Evolutionary conservation across 2,797 vertebrate genomes (phyloP).

Genomic region (Oreochromis grahami): DNA sequence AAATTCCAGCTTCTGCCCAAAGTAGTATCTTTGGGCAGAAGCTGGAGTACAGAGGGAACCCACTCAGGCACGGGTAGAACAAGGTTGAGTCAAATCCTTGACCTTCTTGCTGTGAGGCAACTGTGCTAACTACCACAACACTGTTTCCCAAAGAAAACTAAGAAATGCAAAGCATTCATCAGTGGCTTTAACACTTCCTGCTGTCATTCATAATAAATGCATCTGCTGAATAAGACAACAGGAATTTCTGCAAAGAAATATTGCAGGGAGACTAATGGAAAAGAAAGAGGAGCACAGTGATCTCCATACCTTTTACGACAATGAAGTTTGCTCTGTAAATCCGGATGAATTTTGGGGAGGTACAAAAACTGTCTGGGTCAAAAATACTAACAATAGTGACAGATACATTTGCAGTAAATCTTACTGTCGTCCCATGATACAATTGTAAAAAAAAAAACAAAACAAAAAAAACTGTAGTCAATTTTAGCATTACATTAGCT

Average conservation of each 20-base stretch:
- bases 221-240: neutral
- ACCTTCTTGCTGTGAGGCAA: neutral
- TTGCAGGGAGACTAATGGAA: neutral
- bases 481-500: neutral
- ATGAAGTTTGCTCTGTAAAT: neutral
- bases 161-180: neutral
- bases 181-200: neutral
- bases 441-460: neutral
- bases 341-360: rapidly evolving
- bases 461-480: neutral
- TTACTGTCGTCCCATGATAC: neutral
- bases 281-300: neutral
- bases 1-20: too few relatives aligned
- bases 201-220: neutral
- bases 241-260: neutral
- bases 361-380: neutral
- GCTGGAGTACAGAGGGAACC: neutral
- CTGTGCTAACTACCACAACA: neutral
- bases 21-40: neutral
- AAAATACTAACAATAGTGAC: neutral
- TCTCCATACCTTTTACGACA: neutral
- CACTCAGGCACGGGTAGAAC: neutral
- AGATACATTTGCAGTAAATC: neutral
- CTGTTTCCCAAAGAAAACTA: neutral
- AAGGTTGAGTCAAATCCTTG: neutral